Evolutionary conservation across 2,797 vertebrate species (phyloP).

Genomic region (Coreius guichenoti): DNA sequence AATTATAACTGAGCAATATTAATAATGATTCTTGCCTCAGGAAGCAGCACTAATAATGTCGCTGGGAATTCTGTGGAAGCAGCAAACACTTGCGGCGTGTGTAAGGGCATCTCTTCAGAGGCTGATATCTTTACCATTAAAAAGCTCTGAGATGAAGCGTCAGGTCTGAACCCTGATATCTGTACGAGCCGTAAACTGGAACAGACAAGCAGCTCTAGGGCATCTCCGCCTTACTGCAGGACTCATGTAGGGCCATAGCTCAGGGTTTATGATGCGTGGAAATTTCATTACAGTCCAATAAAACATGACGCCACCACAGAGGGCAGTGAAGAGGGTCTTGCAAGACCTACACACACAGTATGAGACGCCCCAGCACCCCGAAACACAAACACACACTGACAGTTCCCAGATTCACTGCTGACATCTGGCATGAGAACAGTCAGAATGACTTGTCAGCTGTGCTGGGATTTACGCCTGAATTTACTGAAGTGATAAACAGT

Average conservation of each 20-base stretch:
- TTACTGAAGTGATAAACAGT: constrained; percentile 44
- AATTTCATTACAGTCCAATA: constrained; percentile 62
- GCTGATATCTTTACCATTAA: constrained; percentile 23
- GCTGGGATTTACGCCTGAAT: constrained; percentile 28
- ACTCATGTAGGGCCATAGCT: constrained; percentile 40
- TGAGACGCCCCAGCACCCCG: background rate
- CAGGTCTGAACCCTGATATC: constrained; percentile 1
- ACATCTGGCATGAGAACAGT: constrained; percentile 36
- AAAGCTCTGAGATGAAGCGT: background rate
- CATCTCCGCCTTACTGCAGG: constrained; percentile 16
- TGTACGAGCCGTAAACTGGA: constrained; percentile 28
- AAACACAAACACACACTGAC: constrained; percentile 24
- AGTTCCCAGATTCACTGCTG: background rate
- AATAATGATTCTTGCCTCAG: background rate
- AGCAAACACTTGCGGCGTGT: background rate
- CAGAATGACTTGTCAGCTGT: constrained; percentile 13
- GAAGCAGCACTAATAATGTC: background rate
- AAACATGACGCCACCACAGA: constrained; percentile 40
- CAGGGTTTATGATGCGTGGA: constrained; percentile 59
- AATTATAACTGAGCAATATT: background rate
- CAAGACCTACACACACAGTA: constrained; percentile 21
- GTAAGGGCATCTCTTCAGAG: background rate
- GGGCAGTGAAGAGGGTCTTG: constrained; percentile 17
- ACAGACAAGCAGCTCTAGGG: constrained; percentile 23
- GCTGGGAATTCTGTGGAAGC: background rate